Evolutionary conservation across 2,888 invertebrate genomes (phyloP), one percentile per base, ranked within the genome.

Genomic region (Erannis defoliaria): DNA sequence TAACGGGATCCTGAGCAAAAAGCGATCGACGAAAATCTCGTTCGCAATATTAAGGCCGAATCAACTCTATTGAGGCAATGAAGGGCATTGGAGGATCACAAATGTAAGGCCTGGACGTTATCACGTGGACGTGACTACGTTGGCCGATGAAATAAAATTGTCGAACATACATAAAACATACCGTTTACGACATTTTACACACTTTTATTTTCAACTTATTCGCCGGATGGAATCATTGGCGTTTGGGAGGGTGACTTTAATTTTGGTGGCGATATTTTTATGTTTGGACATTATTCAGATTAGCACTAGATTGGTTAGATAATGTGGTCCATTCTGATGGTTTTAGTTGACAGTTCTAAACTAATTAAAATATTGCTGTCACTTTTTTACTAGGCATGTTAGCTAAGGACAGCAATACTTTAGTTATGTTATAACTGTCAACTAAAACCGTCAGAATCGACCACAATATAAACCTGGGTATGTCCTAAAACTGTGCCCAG

Each of bases 101-200:
- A 71, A 80, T 66, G 73, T 70, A 65, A 68, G 62, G 67, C 70
- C 64, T 68, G 70, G 70, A 67, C 74, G 71, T 78, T 78, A 81
- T 81, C 68, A 74, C 64, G 50, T 65, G 57, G 73, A 84, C 84
- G 85, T 85, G 86, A 81, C 74, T 63, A 60, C 83, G 67, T 74
- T 78, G 64, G 72, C 68, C 67, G 74, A 80, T 76, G 71, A 71
- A 71, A 65, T 70, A 70, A 72, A 72, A 75, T 72, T 73, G 75
- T 75, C 73, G 66, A 78, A 73, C 71, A 72, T 67, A 74, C 75
- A 70, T 64, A 70, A 64, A 68, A 68, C 64, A 68, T 64, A 60
- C 56, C 63, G 62, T 62, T 65, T 62, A 62, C 64, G 62, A 56
- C 55, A 53, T 54, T 66, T 66, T 60, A 63, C 59, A 65, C 46